Evolutionary conservation across 2,797 vertebrate species (phyloP).

Genomic region (Cephalopachus bancanus): DNA sequence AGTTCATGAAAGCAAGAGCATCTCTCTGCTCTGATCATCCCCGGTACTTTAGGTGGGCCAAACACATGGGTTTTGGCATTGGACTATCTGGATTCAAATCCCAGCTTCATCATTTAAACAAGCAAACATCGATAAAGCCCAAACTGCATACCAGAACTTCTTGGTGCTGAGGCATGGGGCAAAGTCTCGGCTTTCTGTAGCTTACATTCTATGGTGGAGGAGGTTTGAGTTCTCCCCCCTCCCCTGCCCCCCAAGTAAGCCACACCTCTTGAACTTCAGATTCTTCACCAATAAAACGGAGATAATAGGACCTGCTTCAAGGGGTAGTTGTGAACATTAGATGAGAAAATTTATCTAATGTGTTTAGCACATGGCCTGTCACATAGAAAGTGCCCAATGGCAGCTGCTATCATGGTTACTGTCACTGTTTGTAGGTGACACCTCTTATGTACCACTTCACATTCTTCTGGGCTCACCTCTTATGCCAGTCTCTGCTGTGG

Average conservation of each 20-base stretch:
- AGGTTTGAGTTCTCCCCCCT: not conserved
- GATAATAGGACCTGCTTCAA: not conserved
- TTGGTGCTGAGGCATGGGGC: not conserved
- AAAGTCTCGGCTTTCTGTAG: not conserved
- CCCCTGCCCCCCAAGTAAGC: not conserved
- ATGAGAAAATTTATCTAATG: not conserved
- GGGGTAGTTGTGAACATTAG: not conserved
- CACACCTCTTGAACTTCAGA: not conserved
- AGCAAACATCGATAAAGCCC: not conserved
- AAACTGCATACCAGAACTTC: not conserved
- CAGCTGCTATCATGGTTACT: not conserved
- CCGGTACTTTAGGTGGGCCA: not conserved
- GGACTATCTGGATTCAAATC: conserved; percentile 17
- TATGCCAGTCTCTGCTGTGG: not conserved
- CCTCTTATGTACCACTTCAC: not conserved
- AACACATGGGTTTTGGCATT: not conserved
- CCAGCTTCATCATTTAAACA: not conserved
- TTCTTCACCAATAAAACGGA: not conserved
- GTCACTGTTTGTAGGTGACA: not conserved
- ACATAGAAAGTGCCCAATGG: not conserved
- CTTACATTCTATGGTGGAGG: not conserved
- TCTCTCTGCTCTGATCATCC: not conserved
- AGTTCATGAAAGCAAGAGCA: not conserved
- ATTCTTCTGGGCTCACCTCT: not conserved
- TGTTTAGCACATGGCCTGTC: not conserved